Evolutionary conservation across 2,797 vertebrate genomes (phyloP), one percentile per base, ranked within the genome.

Genomic region (Trachurus trachurus): DNA sequence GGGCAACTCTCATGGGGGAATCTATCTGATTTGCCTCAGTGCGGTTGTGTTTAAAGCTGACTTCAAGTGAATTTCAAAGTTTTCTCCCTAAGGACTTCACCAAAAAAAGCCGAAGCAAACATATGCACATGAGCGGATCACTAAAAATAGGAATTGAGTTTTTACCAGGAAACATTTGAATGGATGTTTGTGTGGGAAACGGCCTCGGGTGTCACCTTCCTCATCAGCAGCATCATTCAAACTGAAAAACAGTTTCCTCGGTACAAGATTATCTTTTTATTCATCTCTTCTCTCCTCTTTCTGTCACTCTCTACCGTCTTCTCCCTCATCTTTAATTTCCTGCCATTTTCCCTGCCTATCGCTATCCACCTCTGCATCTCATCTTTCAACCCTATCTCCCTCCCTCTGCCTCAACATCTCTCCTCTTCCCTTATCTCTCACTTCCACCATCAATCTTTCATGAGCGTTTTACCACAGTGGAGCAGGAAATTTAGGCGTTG

Each of bases 271-370:
- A 9, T 79, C 62, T 60, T 44, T 66, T 26, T 52, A 15, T 40
- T 16, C 59, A 53, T 69, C 31, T 53, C 11, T 44, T 17, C 22
- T 29, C 45, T 40, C 12, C 44, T 56, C 40, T 50, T 56, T 22
- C 34, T 65, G 12, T 29, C 49, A 6, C 26, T 45, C 39, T 57
- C 44, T 57, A 44, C 68, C 66, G 26, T 53, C 61, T 54, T 53
- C n/a, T 16, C 52, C 47, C 56, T 58, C 77, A 37, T 78, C 71
- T 85, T 81, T 82, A 74, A 82, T 85, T 76, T 87, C 62, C 80
- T 76, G 42, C 58, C 34, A 67, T 61, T 13, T 29, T 26, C 34
- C 49, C 42, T 13, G 37, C 57, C 65, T 76, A 63, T 76, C 81
- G 49, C 82, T 16, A 26, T 73, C 71, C 69, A 81, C 69, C 82